These are phyloP conservation scores for Mellivora capensis DNA, from an alignment of 2,113 vertebrate species.

Conservation along the genomic window DNA sequence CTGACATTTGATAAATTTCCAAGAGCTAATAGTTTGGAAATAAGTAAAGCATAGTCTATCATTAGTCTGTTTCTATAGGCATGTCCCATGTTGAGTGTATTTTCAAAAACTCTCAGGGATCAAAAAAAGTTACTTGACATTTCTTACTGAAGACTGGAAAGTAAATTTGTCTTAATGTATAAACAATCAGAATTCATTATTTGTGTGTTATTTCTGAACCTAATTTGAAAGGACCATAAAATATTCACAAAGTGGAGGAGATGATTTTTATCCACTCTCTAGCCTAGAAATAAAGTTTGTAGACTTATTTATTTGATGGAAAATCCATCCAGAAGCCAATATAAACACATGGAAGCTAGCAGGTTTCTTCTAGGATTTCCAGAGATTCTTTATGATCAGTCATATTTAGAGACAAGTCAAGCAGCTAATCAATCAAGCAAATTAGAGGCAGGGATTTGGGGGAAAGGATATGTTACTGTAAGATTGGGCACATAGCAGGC, in stretches of 20 bases:
- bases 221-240: constrained; percentile 30
- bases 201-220: constrained; percentile 28
- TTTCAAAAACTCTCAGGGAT: background rate
- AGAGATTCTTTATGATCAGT: constrained; percentile 7
- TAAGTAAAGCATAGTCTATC: background rate
- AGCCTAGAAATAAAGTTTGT: constrained; percentile 24
- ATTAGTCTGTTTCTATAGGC: background rate
- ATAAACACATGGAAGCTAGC: background rate
- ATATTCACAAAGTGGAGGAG: background rate
- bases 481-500: background rate
- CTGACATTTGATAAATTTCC: background rate
- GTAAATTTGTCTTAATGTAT: constrained; percentile 16
- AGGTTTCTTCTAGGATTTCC: background rate
- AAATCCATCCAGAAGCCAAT: constrained; percentile 20
- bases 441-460: constrained; percentile 13
- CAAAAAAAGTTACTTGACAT: constrained; percentile 14
- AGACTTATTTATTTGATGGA: background rate
- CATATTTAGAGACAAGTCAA: constrained; percentile 22
- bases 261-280: background rate
- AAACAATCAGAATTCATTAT: constrained; percentile 11
- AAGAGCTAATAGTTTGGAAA: background rate
- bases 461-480: background rate
- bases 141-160: constrained; percentile 34
- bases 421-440: constrained; percentile 28
- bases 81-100: background rate